Evolutionary conservation across 2,888 invertebrate species (phyloP), one percentile per base, ranked within the genome.

Genomic region (Agrochola macilenta): DNA sequence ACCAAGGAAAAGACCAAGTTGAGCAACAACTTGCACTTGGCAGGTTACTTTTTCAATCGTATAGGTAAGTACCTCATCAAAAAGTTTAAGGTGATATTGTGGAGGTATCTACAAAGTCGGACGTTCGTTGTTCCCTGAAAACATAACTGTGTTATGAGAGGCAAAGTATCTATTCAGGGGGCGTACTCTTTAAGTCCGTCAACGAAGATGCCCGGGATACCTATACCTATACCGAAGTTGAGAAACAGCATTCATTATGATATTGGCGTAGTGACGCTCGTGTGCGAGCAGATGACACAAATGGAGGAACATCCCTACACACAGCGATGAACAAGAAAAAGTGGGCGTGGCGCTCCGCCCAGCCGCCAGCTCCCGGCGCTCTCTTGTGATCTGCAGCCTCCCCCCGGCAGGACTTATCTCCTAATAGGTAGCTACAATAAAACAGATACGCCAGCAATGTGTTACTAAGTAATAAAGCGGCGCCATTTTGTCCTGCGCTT

Each of bases 381-480:
- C 93, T 93, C 95, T 93, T 93, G 94, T 94, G 94, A 93, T 92
- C 91, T 92, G 92, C 94, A 93, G 91, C 93, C 94, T 93, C 95
- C 94, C 93, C 89, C 90, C 91, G 84, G 74, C 89, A 90, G 91
- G 92, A 92, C 92, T 96, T 95, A 96, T 96, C 96, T 95, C 93
- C 93, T 95, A 95, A 95, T 94, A 95, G 94, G 92, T 94, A 94
- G 93, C 93, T 95, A 95, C 95, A 95, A 94, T 95, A 95, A 95
- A 95, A 95, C 93, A 95, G 96, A 96, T 95, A 94, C 94, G 93
- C 93, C 93, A 92, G 91, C 93, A 93, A 95, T 95, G 96, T 96
- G 96, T 95, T 95, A 95, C 95, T 96, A 96, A 96, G 96, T 96
- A 96, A 96, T 96, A 96, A 96, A 95, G 96, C 94, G 93, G 92